A percentile compares a stretch with the other conserved stretches of the same genome.
phyloP scores from a whole-genome alignment of 2,888 invertebrate species.

The Noctua comes region DNA sequence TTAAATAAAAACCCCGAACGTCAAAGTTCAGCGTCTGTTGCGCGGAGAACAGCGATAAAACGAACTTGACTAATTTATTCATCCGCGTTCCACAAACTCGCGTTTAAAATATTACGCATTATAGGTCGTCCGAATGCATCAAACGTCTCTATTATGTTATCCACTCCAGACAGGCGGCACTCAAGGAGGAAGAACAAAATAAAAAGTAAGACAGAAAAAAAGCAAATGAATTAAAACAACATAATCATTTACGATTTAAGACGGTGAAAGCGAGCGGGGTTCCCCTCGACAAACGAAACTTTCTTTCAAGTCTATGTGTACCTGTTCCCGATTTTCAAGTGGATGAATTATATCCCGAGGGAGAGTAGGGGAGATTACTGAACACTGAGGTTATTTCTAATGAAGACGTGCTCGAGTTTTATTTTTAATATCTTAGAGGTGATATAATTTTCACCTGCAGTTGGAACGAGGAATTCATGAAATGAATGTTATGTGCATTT shows the following conservation, averaged over 20 bases:
- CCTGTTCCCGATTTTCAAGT: conserved; percentile 89
- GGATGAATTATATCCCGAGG: conserved; percentile 89
- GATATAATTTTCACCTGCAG: conserved; percentile 83
- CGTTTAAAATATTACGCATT: conserved; percentile 69
- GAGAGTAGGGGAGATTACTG: conserved; percentile 83
- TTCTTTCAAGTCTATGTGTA: conserved; percentile 89
- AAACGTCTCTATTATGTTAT: conserved; percentile 77
- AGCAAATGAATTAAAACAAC: conserved; percentile 90
- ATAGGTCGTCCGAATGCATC: conserved; percentile 70
- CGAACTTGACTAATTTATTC: conserved; percentile 76
- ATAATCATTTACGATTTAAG: conserved; percentile 89
- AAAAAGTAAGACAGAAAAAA: conserved; percentile 84
- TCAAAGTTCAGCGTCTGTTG: conserved; percentile 62
- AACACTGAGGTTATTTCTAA: conserved; percentile 84
- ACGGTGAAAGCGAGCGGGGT: conserved; percentile 82
- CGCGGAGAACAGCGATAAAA: conserved; percentile 71
- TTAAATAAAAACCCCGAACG: conserved; percentile 48
- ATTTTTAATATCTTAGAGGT: conserved; percentile 83
- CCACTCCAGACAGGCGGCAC: conserved; percentile 89
- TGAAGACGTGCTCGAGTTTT: conserved; percentile 86
- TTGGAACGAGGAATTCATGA: conserved; percentile 23
- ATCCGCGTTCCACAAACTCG: conserved; percentile 72
- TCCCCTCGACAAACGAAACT: conserved; percentile 88
- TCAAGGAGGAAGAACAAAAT: conserved; percentile 84
- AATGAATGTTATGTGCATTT: conserved; percentile 32